Evolutionary conservation across 2,113 vertebrate genomes (phyloP), one percentile per base, ranked within the genome.

Genomic region (Periophthalmodon schlosseri): DNA sequence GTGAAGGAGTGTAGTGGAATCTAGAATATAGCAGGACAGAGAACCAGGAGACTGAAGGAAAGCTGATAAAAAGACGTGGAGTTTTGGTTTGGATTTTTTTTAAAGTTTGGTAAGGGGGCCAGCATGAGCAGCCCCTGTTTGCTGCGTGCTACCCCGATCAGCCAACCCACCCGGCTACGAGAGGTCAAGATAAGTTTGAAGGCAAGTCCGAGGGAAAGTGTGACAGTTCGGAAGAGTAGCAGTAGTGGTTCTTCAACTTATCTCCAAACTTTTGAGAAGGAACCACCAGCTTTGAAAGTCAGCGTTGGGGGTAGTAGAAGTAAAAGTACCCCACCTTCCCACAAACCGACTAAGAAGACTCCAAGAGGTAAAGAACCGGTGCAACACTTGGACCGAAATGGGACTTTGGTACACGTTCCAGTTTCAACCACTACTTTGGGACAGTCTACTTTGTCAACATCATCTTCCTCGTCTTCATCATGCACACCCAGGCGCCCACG

Each of bases 111-210:
- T 6, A 50, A 61, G 8, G 70, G 85, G 86, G 74, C 86, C 73
- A 90, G 67, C 77, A 94, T 94, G 93, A 94, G 91, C 88, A 94
- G 93, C 91, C 94, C 92, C 0, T 94, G 94, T 74, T 78, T 94
- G 88, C 88, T 87, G 78, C 91, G 89, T 1, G 72, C 93, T 14
- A 73, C 91, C 77, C 91, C 94, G 13, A 72, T 94, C 24, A 89
- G 83, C 81, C 93, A 93, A 67, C 89, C 90, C 6, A 63, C 60
- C 67, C 88, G 89, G 80, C 88, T 94, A 49, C 28, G 91, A 72
- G 93, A 94, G 80, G 91, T 94, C 81, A 93, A 91, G 85, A 79
- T 94, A 90, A 91, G 88, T 83, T 76, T 94, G 84, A 94, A 92
- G 90, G 88, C 86, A 83, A 58, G 85, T 75, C 84, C 81, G 84